phyloP scores from a whole-genome alignment of 2,113 vertebrate species.

The Protobothrops flavoviridis region DNA sequence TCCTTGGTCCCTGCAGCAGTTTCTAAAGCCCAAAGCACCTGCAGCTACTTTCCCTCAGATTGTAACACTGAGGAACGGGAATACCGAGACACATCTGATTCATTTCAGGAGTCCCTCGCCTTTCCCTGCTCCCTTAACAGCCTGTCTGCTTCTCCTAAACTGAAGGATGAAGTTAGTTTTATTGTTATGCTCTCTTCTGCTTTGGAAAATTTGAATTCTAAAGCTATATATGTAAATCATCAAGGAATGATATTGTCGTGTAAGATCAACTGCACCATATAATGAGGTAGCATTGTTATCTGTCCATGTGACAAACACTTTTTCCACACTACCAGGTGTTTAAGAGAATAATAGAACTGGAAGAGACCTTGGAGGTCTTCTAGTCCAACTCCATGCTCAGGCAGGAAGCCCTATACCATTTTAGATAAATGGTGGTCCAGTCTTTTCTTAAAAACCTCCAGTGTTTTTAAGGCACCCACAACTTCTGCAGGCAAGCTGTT shows the following conservation, averaged over 20 bases:
- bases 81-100: constrained; percentile 62
- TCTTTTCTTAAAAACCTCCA: too few relatives aligned
- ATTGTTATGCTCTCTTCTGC: background rate
- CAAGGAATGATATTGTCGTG: background rate
- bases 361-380: background rate
- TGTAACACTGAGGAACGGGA: constrained; percentile 74
- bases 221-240: background rate
- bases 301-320: background rate
- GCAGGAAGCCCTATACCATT: too few relatives aligned
- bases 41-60: constrained; percentile 83
- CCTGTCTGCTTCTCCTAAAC: background rate
- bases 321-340: background rate
- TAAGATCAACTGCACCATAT: background rate
- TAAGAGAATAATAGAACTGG: background rate
- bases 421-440: too few relatives aligned
- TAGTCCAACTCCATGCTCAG: background rate
- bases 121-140: background rate
- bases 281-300: too few relatives aligned
- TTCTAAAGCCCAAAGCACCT: constrained; percentile 84
- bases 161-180: constrained; percentile 1
- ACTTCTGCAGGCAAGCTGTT: too few relatives aligned
- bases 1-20: constrained; percentile 85
- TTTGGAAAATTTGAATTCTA: background rate
- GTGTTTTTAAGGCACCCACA: too few relatives aligned
- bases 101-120: background rate